Evolutionary conservation across 2,888 invertebrate species (phyloP).

Genomic region (Heteropelma amictum): DNA sequence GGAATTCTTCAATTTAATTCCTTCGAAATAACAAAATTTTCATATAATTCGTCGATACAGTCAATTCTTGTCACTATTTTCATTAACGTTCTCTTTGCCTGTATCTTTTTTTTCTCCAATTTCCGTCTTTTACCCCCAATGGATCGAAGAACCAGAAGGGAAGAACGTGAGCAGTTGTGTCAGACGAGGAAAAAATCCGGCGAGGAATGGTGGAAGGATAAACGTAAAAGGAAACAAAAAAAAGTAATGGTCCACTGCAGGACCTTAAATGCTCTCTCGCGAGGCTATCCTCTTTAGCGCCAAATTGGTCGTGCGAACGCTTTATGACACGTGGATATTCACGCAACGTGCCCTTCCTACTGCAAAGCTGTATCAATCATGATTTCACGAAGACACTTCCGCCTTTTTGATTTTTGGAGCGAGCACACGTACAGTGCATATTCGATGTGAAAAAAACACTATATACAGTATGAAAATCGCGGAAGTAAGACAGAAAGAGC

Average conservation of each 20-base stretch:
- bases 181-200: neutral
- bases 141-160: too few species aligned
- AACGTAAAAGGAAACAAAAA: neutral
- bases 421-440: neutral
- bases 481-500: neutral
- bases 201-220: neutral
- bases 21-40: too few species aligned
- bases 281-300: constrained; percentile 69
- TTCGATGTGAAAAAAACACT: neutral
- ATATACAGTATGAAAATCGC: neutral
- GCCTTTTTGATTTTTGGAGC: neutral
- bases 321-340: constrained; percentile 65
- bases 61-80: too few species aligned
- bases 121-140: too few species aligned
- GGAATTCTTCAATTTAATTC: too few species aligned
- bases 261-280: constrained; percentile 66
- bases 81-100: too few species aligned
- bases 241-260: constrained; percentile 64
- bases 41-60: too few species aligned
- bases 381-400: neutral
- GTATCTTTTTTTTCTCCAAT: too few species aligned
- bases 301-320: constrained; percentile 73
- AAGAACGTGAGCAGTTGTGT: neutral
- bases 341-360: neutral
- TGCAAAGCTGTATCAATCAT: constrained; percentile 60